Percentiles rank a stretch among this genome's conserved stretches.
phyloP scores from a whole-genome alignment of 2,113 vertebrate species.

The Pseudorasbora parva region DNA sequence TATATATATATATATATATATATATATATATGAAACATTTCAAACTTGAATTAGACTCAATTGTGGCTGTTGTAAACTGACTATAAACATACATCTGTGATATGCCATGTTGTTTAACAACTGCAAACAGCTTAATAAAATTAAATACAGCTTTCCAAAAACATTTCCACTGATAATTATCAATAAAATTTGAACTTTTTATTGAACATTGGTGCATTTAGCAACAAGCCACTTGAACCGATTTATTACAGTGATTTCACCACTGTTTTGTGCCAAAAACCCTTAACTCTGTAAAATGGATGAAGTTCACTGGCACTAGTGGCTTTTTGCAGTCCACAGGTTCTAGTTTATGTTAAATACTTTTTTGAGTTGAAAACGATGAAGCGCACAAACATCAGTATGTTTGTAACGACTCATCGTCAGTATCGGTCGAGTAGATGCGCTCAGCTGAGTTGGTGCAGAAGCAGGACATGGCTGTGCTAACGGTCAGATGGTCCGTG shows the following conservation, averaged over 20 bases:
- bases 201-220: neutral
- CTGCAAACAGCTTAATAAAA: neutral
- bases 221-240: neutral
- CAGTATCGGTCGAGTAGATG: neutral
- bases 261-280: neutral
- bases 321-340: neutral
- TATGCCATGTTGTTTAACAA: neutral
- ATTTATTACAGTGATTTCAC: neutral
- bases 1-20: no score
- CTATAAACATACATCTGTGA: neutral
- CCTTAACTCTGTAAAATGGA: no score
- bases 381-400: neutral
- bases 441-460: neutral
- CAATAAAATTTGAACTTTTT: neutral
- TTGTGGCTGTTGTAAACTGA: neutral
- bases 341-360: neutral
- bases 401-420: neutral
- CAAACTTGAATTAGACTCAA: neutral
- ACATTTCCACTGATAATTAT: no score
- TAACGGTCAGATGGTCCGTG: slow-evolving; percentile 68
- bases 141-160: no score
- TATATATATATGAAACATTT: no score
- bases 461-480: slow-evolving; percentile 56
- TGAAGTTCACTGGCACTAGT: no score
- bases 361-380: neutral